A percentile compares a stretch with the other conserved stretches of the same genome.
These are phyloP conservation scores for Crotalus adamanteus DNA, from an alignment of 2,797 vertebrate genomes.

Conservation along the genomic window DNA sequence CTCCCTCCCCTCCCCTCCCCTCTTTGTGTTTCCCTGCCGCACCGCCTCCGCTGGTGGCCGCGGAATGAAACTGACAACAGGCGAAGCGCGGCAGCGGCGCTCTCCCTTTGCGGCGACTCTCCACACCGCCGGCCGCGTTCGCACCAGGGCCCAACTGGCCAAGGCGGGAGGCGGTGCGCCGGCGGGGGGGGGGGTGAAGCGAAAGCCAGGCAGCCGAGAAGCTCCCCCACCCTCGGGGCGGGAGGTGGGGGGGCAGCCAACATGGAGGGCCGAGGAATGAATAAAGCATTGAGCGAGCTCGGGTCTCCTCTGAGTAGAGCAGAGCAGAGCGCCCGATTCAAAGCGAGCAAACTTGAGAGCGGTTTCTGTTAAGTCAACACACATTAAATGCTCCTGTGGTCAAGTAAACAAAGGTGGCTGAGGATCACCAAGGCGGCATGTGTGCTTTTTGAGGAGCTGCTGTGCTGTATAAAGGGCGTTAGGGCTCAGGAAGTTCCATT, in stretches of 20 bases:
- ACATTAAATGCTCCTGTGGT: background rate
- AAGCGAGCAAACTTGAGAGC: background rate
- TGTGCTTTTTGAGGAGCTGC: background rate
- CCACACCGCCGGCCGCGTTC: background rate
- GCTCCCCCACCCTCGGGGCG: background rate
- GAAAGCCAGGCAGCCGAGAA: background rate
- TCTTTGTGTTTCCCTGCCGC: constrained; percentile 1
- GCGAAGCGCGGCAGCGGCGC: background rate
- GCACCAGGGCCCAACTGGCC: background rate
- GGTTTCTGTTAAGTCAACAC: background rate
- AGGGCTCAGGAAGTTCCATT: background rate
- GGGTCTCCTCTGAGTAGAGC: background rate
- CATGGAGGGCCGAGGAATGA: constrained; percentile 20
- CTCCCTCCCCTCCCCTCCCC: background rate
- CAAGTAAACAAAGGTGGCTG: background rate
- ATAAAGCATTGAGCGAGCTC: background rate
- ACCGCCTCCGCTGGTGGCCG: constrained; percentile 15
- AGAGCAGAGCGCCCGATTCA: background rate
- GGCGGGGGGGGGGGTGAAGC: background rate
- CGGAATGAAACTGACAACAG: constrained; percentile 17
- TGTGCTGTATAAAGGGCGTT: background rate
- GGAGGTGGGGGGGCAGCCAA: background rate
- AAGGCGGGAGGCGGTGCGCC: no score
- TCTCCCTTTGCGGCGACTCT: background rate
- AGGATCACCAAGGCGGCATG: background rate